Conservation (phyloP, 2,888 invertebrate species). For the Leptopilina syphax region DNA sequence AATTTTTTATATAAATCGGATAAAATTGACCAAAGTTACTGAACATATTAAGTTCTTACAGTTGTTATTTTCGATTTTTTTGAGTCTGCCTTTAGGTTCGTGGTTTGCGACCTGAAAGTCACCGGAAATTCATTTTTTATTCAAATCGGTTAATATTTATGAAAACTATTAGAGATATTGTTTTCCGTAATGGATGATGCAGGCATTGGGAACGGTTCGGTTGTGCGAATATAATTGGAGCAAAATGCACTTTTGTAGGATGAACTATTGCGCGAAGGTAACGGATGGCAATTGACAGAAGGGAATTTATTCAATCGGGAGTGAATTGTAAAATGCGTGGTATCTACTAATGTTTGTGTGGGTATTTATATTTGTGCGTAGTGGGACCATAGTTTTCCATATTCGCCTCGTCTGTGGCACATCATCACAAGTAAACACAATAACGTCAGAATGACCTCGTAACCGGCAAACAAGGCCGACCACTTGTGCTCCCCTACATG, state of each 20-base stretch:
- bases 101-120: too few species aligned
- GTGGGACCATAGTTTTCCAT: conserved; percentile 44
- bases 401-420: conserved; percentile 51
- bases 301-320: not conserved
- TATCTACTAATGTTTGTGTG: too few species aligned
- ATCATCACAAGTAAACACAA: conserved; percentile 50
- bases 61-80: too few species aligned
- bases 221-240: not conserved
- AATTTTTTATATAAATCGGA: too few species aligned
- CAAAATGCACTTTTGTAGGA: not conserved
- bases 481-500: conserved; percentile 58
- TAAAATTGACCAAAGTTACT: too few species aligned
- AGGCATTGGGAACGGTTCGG: too few species aligned
- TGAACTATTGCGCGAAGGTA: not conserved
- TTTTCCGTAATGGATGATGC: too few species aligned
- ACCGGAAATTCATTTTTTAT: too few species aligned
- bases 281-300: not conserved
- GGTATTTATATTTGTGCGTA: not conserved
- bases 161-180: too few species aligned
- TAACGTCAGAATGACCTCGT: conserved; percentile 54
- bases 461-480: conserved; percentile 67
- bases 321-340: not conserved
- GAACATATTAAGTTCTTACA: too few species aligned
- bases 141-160: too few species aligned
- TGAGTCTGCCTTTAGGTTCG: too few species aligned